These are phyloP conservation scores for Hermatobates lingyangjiaoensis DNA, from an alignment of 1,140 invertebrate species.

Conservation along the genomic window DNA sequence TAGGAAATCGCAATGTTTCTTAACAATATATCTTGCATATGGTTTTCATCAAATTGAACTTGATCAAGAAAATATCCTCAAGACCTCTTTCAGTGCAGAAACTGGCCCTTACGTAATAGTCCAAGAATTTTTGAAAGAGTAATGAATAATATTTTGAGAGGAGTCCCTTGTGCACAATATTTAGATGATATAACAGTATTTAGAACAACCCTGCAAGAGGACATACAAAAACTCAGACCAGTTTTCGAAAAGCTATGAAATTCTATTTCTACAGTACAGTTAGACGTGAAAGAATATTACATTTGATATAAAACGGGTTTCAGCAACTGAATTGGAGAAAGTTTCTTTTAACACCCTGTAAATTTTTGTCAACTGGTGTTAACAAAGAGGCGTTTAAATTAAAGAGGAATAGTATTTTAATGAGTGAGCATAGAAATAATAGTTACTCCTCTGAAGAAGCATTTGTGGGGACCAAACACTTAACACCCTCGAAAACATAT, in stretches of 20 bases:
- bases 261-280: constrained; percentile 25
- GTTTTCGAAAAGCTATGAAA: constrained; percentile 23
- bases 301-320: too few species aligned
- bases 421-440: too few species aligned
- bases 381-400: too few species aligned
- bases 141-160: constrained; percentile 22
- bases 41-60: constrained; percentile 22
- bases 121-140: constrained; percentile 12
- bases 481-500: too few species aligned
- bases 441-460: too few species aligned
- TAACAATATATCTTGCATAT: constrained; percentile 11
- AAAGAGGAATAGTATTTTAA: too few species aligned
- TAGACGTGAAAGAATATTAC: too few species aligned
- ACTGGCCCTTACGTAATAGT: constrained; percentile 10
- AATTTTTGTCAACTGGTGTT: too few species aligned
- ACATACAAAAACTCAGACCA: constrained; percentile 16
- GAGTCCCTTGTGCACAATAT: constrained; percentile 22
- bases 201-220: constrained; percentile 21
- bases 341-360: too few species aligned
- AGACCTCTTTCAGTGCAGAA: constrained; percentile 16
- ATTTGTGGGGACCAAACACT: too few species aligned
- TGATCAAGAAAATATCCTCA: constrained; percentile 9
- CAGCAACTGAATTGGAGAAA: too few species aligned
- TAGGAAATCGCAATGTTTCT: constrained; percentile 11
- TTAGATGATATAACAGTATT: constrained; percentile 26